Evolutionary conservation across 2,113 vertebrate species (phyloP).

Genomic region (Loxodonta africana): DNA sequence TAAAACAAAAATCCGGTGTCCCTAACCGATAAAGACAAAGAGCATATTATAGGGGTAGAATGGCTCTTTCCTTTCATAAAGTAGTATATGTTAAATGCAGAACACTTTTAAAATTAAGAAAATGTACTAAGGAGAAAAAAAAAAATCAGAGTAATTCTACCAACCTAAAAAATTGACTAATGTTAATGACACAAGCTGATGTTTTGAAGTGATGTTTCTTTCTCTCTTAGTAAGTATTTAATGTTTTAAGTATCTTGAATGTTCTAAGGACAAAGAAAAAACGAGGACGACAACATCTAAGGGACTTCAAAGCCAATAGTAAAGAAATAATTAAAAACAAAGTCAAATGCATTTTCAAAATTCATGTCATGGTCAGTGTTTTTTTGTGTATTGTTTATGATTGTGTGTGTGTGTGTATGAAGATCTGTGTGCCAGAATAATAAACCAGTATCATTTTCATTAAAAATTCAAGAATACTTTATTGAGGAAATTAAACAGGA

Average conservation of each 20-base stretch:
- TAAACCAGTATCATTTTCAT: background rate
- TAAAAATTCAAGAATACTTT: background rate
- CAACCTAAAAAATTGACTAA: background rate
- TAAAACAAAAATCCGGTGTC: background rate
- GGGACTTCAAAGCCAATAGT: fast-evolving
- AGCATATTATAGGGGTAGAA: fast-evolving
- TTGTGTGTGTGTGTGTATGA: background rate
- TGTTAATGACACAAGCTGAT: background rate
- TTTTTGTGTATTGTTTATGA: too few relatives aligned
- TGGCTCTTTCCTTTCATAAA: background rate
- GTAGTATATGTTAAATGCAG: fast-evolving
- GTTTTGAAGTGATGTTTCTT: fast-evolving
- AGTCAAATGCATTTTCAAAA: background rate
- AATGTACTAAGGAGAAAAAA: too few relatives aligned
- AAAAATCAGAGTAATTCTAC: too few relatives aligned
- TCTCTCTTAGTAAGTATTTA: fast-evolving
- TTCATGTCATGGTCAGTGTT: background rate
- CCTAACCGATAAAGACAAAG: background rate
- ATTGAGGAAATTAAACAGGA: background rate
- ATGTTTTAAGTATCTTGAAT: fast-evolving
- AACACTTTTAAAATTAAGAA: background rate
- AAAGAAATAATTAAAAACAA: background rate
- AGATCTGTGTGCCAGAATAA: background rate
- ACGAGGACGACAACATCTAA: too few relatives aligned
- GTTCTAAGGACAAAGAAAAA: too few relatives aligned